Conservation (phyloP, 1,140 invertebrate species). For the Bombus huntii region DNA sequence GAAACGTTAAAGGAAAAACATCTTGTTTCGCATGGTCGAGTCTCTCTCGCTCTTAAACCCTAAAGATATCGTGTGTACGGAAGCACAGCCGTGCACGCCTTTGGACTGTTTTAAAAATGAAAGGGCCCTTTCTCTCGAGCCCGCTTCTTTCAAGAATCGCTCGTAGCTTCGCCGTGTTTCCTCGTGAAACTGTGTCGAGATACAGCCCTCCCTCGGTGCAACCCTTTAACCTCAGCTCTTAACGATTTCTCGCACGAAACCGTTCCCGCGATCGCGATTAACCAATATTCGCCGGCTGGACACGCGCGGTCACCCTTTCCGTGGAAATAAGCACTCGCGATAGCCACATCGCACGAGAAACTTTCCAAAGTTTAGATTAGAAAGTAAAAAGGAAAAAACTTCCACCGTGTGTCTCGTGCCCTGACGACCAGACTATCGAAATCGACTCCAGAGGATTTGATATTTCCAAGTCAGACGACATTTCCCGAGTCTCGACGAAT, state of each 20-base stretch:
- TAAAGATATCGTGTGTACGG: constrained; percentile 35
- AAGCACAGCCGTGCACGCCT: constrained; percentile 1
- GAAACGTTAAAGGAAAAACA: constrained; percentile 42
- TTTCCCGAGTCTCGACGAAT: background rate
- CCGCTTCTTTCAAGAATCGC: constrained; percentile 50
- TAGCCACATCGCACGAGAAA: background rate
- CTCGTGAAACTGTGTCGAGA: constrained; percentile 40
- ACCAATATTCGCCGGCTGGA: background rate
- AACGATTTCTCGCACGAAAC: background rate
- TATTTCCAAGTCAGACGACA: too few species aligned
- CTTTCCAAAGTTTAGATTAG: background rate
- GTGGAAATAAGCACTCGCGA: background rate
- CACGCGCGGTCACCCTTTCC: background rate
- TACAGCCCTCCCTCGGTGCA: background rate
- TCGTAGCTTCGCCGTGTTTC: constrained; percentile 31
- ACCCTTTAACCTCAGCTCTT: background rate
- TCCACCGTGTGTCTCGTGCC: too few species aligned
- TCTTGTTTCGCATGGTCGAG: constrained; percentile 35
- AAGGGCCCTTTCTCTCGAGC: constrained; percentile 34
- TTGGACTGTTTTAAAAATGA: constrained; percentile 55
- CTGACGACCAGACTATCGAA: too few species aligned
- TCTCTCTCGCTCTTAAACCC: constrained; percentile 21
- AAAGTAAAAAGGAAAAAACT: background rate
- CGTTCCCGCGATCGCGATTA: background rate
- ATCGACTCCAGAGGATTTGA: too few species aligned